Conservation (phyloP, 2,888 invertebrate species). For the Stratiomys singularior region DNA sequence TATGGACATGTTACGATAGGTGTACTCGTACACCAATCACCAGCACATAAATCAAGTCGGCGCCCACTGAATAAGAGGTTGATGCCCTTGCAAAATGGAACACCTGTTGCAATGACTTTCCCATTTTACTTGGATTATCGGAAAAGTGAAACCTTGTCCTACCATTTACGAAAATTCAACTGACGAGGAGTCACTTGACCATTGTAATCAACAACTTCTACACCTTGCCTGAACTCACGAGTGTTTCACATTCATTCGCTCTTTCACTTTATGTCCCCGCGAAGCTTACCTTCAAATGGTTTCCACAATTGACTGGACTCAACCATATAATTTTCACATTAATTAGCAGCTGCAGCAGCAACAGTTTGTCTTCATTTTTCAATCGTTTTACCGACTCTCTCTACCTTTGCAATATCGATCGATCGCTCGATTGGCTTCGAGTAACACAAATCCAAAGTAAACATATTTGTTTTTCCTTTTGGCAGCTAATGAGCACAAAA, state of each 20-base stretch:
- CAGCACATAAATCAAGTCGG: too few species aligned
- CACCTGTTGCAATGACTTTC: neutral
- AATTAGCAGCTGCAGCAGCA: neutral
- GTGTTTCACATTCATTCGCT: neutral
- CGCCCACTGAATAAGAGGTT: too few species aligned
- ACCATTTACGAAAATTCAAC: neutral
- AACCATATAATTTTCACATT: neutral
- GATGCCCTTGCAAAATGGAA: neutral
- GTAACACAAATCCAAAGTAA: too few species aligned
- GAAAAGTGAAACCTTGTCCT: neutral
- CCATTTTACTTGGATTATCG: neutral
- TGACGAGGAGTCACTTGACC: neutral
- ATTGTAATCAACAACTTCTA: neutral
- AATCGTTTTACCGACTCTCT: too few species aligned
- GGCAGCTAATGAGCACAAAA: neutral
- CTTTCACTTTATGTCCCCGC: neutral
- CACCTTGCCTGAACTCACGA: neutral
- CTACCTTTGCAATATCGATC: neutral
- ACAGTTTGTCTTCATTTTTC: neutral
- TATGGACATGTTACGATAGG: too few species aligned
- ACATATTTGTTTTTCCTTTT: neutral
- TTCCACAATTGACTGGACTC: neutral
- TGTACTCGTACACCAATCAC: too few species aligned
- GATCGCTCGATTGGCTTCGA: neutral
- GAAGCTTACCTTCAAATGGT: neutral